These are phyloP conservation scores for Ennomos fuscantarius DNA, from an alignment of 2,888 invertebrate species.

Conservation along the genomic window DNA sequence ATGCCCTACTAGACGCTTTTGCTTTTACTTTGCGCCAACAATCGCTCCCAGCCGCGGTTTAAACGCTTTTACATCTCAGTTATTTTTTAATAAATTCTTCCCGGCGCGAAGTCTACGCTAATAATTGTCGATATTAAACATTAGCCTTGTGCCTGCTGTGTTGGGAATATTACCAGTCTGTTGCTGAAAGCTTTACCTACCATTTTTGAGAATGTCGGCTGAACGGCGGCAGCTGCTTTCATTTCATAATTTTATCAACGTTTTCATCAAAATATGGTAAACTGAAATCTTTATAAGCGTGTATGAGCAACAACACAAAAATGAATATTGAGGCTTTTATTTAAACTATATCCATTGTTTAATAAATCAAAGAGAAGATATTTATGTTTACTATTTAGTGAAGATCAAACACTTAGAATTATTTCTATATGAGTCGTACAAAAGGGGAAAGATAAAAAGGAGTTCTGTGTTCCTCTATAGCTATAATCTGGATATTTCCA, in stretches of 20 bases:
- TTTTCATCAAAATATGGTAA: too few relatives aligned
- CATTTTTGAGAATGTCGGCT: neutral
- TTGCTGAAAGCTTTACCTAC: neutral
- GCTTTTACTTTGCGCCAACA: constrained; percentile 10
- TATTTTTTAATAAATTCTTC: constrained; percentile 66
- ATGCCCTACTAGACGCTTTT: constrained; percentile 34
- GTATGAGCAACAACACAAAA: too few relatives aligned
- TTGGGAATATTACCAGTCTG: constrained; percentile 2
- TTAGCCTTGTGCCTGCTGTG: constrained; percentile 7
- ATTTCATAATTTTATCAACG: neutral
- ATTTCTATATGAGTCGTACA: too few relatives aligned
- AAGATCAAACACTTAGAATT: too few relatives aligned
- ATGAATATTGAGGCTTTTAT: too few relatives aligned
- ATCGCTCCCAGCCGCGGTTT: constrained; percentile 36
- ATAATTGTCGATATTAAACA: constrained; percentile 63
- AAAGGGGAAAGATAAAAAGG: too few relatives aligned
- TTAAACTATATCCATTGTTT: too few relatives aligned
- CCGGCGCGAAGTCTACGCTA: constrained; percentile 39
- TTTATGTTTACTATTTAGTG: too few relatives aligned
- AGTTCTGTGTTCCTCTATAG: too few relatives aligned
- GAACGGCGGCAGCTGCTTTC: neutral
- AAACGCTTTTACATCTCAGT: constrained; percentile 54
- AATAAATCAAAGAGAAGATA: too few relatives aligned
- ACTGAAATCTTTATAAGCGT: too few relatives aligned
- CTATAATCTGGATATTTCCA: too few relatives aligned